These are phyloP conservation scores for Phrynocephalus guinanensis DNA, from an alignment of 2,797 vertebrate genomes.

Conservation along the genomic window DNA sequence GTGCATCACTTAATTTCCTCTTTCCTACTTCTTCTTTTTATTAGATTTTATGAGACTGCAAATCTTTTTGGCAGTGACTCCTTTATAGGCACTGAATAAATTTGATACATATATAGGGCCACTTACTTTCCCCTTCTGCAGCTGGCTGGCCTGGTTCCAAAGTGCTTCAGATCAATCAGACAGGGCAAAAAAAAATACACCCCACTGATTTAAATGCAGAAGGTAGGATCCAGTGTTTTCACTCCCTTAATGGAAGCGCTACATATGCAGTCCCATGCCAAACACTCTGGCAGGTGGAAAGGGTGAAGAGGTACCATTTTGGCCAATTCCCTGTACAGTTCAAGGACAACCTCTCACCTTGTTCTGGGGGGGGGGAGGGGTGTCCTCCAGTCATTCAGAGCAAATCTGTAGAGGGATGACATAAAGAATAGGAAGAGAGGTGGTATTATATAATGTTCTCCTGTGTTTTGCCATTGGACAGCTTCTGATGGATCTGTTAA, in stretches of 20 bases:
- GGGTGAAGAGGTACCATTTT: not conserved
- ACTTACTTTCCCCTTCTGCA: not conserved
- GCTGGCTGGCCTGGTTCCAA: not conserved
- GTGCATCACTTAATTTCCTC: not conserved
- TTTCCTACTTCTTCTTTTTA: not conserved
- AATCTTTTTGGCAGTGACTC: not conserved
- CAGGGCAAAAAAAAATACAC: not conserved
- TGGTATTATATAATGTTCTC: not conserved
- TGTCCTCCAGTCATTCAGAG: too few relatives aligned
- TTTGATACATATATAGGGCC: not conserved
- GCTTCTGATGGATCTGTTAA: not conserved
- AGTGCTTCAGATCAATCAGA: too few relatives aligned
- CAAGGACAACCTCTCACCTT: too few relatives aligned
- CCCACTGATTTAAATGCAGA: not conserved
- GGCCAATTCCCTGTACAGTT: not conserved
- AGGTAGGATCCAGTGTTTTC: not conserved
- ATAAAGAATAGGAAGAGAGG: not conserved
- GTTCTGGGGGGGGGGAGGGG: too few relatives aligned
- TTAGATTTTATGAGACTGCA: not conserved
- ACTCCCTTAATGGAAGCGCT: not conserved
- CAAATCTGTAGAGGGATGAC: not conserved
- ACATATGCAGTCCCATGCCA: not conserved
- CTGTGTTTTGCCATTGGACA: not conserved
- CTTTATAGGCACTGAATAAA: not conserved
- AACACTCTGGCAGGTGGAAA: not conserved